Evolutionary conservation across 1,140 invertebrate genomes (phyloP).

Genomic region (Ooceraea biroi): DNA sequence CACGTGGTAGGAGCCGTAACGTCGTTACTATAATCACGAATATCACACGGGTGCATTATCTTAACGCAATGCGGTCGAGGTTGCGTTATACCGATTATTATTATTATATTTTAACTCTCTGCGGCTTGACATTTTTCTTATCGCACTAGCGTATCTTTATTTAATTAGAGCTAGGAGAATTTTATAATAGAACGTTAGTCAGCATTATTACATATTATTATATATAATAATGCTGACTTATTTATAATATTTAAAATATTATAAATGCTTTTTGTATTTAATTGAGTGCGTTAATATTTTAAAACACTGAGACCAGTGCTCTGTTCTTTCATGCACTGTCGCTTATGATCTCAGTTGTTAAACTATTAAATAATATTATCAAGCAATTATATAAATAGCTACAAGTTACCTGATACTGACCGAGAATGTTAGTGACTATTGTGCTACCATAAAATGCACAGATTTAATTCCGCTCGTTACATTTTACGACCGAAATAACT

Average conservation of each 20-base stretch:
- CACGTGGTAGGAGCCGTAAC: background rate
- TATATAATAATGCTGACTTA: background rate
- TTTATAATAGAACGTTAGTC: background rate
- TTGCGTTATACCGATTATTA: background rate
- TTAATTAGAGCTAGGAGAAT: constrained; percentile 1
- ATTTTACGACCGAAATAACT: background rate
- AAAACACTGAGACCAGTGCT: no score
- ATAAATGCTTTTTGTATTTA: background rate
- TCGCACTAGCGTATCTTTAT: background rate
- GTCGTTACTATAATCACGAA: constrained; percentile 12
- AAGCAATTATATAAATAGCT: background rate
- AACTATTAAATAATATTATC: constrained; percentile 6
- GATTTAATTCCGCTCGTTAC: constrained; percentile 18
- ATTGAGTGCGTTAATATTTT: background rate
- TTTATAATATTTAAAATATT: background rate
- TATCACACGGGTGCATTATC: constrained; percentile 2
- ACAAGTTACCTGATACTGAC: background rate
- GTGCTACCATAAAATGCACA: background rate
- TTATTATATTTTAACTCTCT: background rate
- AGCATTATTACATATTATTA: background rate
- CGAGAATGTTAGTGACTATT: background rate
- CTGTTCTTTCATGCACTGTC: no score
- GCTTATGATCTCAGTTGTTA: background rate
- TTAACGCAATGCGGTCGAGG: background rate
- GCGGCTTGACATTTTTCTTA: background rate